Evolutionary conservation across 2,797 vertebrate genomes (phyloP).

Genomic region (Distichodus sexfasciatus): DNA sequence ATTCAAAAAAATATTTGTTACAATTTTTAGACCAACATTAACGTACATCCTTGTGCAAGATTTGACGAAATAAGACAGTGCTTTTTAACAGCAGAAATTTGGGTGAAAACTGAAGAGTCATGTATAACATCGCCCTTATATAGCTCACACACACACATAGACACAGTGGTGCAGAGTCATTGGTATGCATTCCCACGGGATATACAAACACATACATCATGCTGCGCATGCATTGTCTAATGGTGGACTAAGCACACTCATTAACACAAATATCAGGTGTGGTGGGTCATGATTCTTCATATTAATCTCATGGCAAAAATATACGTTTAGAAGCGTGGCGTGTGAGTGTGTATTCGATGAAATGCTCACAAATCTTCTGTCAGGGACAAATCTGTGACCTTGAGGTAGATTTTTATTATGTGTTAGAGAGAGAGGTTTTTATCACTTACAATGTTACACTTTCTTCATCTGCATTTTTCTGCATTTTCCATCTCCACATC

Average conservation of each 20-base stretch:
- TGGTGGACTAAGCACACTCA: background rate
- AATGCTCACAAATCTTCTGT: background rate
- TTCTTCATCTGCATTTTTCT: too few species aligned
- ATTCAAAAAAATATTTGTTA: too few species aligned
- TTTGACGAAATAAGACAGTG: background rate
- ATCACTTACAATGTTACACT: too few species aligned
- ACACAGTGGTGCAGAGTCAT: conserved; percentile 21
- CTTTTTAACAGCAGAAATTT: background rate
- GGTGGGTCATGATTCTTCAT: background rate
- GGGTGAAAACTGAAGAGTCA: background rate
- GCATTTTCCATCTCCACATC: too few species aligned
- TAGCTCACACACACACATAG: conserved; percentile 6
- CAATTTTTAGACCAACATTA: too few species aligned
- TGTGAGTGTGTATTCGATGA: conserved; percentile 10
- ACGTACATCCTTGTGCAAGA: background rate
- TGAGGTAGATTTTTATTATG: too few species aligned
- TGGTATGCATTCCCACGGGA: background rate
- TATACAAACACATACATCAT: conserved; percentile 40
- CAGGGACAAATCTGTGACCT: conserved; percentile 36
- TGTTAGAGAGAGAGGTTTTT: too few species aligned
- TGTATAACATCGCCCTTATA: conserved; percentile 2
- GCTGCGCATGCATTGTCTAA: conserved; percentile 1
- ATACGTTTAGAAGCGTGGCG: background rate
- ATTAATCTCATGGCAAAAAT: background rate
- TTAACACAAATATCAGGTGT: background rate